Evolutionary conservation across 2,113 vertebrate genomes (phyloP), one percentile per base, ranked within the genome.

Genomic region (Macrotus californicus): DNA sequence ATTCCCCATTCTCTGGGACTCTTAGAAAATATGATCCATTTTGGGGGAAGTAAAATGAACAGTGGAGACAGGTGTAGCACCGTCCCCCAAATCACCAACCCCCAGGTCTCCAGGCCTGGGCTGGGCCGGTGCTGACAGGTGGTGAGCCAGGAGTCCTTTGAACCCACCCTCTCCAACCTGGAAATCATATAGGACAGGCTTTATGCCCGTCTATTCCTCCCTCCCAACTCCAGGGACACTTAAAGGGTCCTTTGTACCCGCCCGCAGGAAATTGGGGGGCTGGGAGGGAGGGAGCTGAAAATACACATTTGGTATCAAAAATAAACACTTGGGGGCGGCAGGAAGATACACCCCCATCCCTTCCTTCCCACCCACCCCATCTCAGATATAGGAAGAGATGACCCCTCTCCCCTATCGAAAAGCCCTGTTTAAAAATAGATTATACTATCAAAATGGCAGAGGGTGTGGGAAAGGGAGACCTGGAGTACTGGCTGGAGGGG

Each of bases 381-480:
- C 64, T 94, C 90, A 82, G 87, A 97, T 92, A 94, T 39, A 96
- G 96, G 95, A 95, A 97, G 96, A 96, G 89, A 95, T 85, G 81
- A 43, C 26, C 72, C 89, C 93, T 93, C 93, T 95, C 95, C 97
- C 95, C 70, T 97, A 92, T 92, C 91, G 96, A 97, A 97, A 97
- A 97, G 95, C 89, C 94, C 96, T 82, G 67, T 97, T 97, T 97
- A 97, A 97, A 97, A 97, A 97, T 97, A 97, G 96, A 97, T 97
- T 97, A 97, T 97, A 96, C 95, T 97, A 96, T 97, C 94, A 97
- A 97, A 97, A 96, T 95, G 94, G 89, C 87, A 89, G 80, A 81
- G 80, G 43, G 36, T 56, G 29, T 56, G 89, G 69, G 81, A 80
- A 69, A 97, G 83, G 89, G 64, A 96, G 69, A 94, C 92, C 95